Evolutionary conservation across 2,888 invertebrate species (phyloP).

Genomic region (Iphiclides podalirius): DNA sequence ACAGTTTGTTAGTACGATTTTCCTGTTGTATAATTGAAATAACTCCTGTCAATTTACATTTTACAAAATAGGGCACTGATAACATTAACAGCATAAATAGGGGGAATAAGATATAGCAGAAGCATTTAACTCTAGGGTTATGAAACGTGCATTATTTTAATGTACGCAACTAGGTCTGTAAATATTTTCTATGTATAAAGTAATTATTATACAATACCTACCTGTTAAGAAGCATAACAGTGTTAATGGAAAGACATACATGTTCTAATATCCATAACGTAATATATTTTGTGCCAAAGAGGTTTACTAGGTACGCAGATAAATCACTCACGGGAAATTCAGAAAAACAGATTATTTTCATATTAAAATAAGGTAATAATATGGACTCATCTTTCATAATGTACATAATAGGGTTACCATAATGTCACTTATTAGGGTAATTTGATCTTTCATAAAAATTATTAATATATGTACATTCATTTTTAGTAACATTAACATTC

Average conservation of each 20-base stretch:
- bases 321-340: slow-evolving; percentile 7
- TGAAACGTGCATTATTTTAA: background rate
- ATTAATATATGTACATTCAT: no score
- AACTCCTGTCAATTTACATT: slow-evolving; percentile 2
- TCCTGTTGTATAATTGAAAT: background rate
- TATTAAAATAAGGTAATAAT: slow-evolving; percentile 3
- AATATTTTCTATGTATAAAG: slow-evolving; percentile 13
- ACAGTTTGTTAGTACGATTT: slow-evolving; percentile 15
- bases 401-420: slow-evolving; percentile 16
- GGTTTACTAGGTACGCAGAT: slow-evolving; percentile 23
- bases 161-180: slow-evolving; percentile 6
- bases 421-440: no score
- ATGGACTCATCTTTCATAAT: slow-evolving; percentile 5
- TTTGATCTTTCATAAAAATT: no score
- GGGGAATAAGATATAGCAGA: no score
- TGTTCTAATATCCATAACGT: background rate
- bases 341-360: slow-evolving; percentile 16
- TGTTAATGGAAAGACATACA: no score
- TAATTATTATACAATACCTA: background rate
- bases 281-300: slow-evolving; percentile 34
- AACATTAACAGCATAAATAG: background rate
- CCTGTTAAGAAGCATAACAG: background rate
- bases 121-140: no score
- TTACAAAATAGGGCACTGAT: background rate
- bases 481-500: no score